Conservation (phyloP, 2,888 invertebrate genomes). For the Synanthedon vespiformis region DNA sequence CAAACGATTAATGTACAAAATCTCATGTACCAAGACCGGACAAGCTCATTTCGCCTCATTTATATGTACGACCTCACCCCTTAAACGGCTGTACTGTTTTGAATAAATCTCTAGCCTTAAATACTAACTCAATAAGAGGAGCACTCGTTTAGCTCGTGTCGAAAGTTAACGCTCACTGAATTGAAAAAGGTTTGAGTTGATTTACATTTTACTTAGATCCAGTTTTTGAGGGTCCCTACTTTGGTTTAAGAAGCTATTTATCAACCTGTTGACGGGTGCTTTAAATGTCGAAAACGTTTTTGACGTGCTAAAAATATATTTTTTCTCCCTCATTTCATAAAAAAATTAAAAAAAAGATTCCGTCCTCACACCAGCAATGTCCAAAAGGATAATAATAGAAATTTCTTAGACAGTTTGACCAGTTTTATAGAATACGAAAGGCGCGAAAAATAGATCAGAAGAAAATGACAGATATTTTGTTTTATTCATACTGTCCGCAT, state of each 20-base stretch:
- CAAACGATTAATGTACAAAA: slow-evolving; percentile 27
- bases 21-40: slow-evolving; percentile 16
- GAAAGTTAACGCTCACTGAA: slow-evolving; percentile 43
- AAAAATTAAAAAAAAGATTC: no score
- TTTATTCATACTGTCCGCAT: no score
- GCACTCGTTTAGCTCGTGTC: slow-evolving; percentile 35
- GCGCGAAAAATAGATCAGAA: no score
- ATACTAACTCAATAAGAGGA: slow-evolving; percentile 53
- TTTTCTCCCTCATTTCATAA: no score
- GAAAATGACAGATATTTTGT: no score
- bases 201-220: slow-evolving; percentile 31
- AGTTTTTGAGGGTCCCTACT: neutral
- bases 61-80: slow-evolving; percentile 31
- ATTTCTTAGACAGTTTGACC: no score
- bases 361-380: no score
- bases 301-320: neutral
- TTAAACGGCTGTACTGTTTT: slow-evolving; percentile 48
- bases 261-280: slow-evolving; percentile 18
- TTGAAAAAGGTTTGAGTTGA: slow-evolving; percentile 51
- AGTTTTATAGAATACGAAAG: no score
- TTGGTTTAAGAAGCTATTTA: slow-evolving; percentile 14
- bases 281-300: neutral
- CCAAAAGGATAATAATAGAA: no score
- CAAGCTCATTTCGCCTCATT: slow-evolving; percentile 22
- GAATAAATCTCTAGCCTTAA: slow-evolving; percentile 54